Evolutionary conservation across 1,140 invertebrate genomes (phyloP).

Genomic region (Conus ventricosus): DNA sequence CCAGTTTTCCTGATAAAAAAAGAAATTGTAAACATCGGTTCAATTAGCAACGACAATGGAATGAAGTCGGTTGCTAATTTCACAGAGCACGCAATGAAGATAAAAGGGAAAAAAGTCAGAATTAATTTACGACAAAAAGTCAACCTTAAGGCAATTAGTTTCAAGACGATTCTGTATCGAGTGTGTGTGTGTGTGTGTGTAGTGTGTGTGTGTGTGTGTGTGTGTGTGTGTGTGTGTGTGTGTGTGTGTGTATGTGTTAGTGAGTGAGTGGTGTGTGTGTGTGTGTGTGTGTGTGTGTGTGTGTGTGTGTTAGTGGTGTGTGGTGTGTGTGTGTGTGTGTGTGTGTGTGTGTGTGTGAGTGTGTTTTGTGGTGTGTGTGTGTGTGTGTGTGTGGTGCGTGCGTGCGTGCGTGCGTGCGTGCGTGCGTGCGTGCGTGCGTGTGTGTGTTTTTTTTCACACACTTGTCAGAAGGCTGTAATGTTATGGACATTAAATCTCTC

Average conservation of each 20-base stretch:
- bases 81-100: too few species aligned
- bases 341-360: constrained; percentile 13
- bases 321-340: too few species aligned
- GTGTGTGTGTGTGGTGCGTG: not conserved
- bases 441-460: not conserved
- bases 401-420: not conserved
- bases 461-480: too few species aligned
- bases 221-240: constrained; percentile 24
- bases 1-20: not conserved
- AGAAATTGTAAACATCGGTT: not conserved
- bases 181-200: not conserved
- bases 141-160: too few species aligned
- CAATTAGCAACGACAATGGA: not conserved
- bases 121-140: too few species aligned
- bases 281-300: constrained; percentile 10
- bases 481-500: not conserved
- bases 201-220: constrained; percentile 7
- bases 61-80: not conserved
- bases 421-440: not conserved
- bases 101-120: too few species aligned
- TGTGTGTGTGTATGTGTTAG: not conserved
- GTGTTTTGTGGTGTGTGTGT: constrained; percentile 23
- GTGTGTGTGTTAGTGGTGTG: not conserved
- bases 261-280: constrained; percentile 8
- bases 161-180: not conserved